Base-by-base conservation (phyloP, 2,888 invertebrate genomes). In the Synanthedon formicaeformis region DNA sequence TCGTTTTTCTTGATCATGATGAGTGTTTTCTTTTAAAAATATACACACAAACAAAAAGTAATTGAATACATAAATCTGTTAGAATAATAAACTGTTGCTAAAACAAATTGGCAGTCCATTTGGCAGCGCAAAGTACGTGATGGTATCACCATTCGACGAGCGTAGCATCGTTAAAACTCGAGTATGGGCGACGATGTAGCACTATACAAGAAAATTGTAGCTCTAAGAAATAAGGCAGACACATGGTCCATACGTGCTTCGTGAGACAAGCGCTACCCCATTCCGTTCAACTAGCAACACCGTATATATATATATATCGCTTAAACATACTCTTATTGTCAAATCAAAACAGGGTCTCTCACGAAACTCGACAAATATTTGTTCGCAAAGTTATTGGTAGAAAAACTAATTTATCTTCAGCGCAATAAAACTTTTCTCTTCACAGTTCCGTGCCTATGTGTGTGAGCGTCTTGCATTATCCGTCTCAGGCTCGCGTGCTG, bases 401-500 rank as follows among this genome's bases (percentile, higher is more conserved):
- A 12, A 45, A 45, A 48, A 52, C 50, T 51, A 13, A 50, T 49
- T 51, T 58, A 57, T 54, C 54, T 56, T 62, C 56, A 58, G 57
- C 58, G 58, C 41, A 73, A 60, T 51, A 78, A 67, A 67, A 75
- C 66, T 78, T 75, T 83, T 69, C 75, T 73, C 51, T 72, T 71
- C 10, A 61, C 65, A 51, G 62, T 57, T 62, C 66, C 74, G 59
- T 75, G 76, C 55, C 66, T 56, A 55, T 78, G 74, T 40, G 66
- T 60, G 57, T 81, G 70, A 54, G 69, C 73, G 60, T 88, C 88
- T 54, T 79, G 75, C 81, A 88, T 81, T 61, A 88, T 88, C 50
- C 88, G 70, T 52, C 70, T 74, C 60, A 88, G 64, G 57, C 88
- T 86, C 45, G 87, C 76, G 63, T 88, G 86, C 59, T 86, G 85